Evolutionary conservation across 2,797 vertebrate species (phyloP).

Genomic region (Propithecus deckenii): DNA sequence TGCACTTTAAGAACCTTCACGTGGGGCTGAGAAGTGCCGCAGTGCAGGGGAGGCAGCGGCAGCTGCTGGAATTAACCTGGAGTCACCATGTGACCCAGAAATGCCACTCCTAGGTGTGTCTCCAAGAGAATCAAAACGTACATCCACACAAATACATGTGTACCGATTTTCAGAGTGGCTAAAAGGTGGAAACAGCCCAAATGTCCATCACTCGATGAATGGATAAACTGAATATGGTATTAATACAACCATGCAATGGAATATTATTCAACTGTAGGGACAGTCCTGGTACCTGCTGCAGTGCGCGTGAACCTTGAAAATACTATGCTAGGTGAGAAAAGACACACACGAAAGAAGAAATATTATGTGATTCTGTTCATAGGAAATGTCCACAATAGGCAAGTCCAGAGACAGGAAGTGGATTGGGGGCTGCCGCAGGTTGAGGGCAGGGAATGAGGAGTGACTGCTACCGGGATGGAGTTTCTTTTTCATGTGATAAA

Average conservation of each 20-base stretch:
- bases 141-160: rapidly evolving
- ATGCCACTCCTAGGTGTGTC: background rate
- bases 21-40: background rate
- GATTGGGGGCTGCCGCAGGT: background rate
- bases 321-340: rapidly evolving
- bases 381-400: background rate
- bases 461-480: too few species aligned
- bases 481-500: background rate
- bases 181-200: background rate
- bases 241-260: rapidly evolving
- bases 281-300: rapidly evolving
- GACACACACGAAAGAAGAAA: too few species aligned
- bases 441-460: rapidly evolving
- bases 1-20: background rate
- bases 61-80: background rate
- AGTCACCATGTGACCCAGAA: rapidly evolving
- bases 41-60: background rate
- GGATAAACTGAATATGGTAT: too few species aligned
- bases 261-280: background rate
- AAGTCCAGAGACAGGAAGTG: background rate
- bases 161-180: too few species aligned
- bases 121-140: rapidly evolving
- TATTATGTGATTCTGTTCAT: background rate
- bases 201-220: background rate
- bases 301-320: background rate